Evolutionary conservation across 2,888 invertebrate species (phyloP), one percentile per base, ranked within the genome.

Genomic region (Trachelus troglodyta): DNA sequence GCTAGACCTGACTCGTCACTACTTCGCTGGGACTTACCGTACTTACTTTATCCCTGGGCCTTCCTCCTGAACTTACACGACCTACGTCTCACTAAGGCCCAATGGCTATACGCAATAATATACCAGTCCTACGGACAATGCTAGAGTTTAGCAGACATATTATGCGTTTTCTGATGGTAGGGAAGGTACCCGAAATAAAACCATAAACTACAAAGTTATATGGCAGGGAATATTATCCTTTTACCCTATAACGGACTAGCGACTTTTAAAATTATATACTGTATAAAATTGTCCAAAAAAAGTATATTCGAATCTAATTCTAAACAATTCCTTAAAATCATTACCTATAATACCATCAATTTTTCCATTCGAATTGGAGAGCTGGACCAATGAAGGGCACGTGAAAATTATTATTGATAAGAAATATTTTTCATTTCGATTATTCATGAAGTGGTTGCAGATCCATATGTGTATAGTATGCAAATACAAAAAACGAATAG

Each of bases 71-170:
- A 56, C 56, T 23, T 23, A 23, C 56, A 23, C 23, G 23, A 56
- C 56, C 56, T 56, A 56, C 56, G 56, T 56, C 56, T 56, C 83
- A 83, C 83, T 83, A 83, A 82, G 84, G 84, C 85, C 56, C 56
- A 40, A 40, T 40, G 40, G 23, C 56, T 23, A 23, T 81, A 82
- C 81, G 85, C 84, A 86, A 83, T 90, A 87, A 89, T 87, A 87
- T 87, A 87, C 88, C 88, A 89, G 87, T 85, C 83, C 83, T 89
- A 87, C 85, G 89, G 87, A 90, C 89, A 90, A 89, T 87, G 87
- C 80, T 88, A 85, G 83, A 88, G 85, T 87, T 88, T 87, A 87
- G 82, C 85, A 83, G 77, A 83, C 81, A 82, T 84, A 87, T 89
- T 88, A 89, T 88, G 84, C 82, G 85, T 87, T 88, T 87, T 87